Percentiles rank a stretch among this genome's conserved stretches.
Evolutionary conservation across 2,888 invertebrate genomes (phyloP).

Genomic region (Xanthostigma xanthostigma): DNA sequence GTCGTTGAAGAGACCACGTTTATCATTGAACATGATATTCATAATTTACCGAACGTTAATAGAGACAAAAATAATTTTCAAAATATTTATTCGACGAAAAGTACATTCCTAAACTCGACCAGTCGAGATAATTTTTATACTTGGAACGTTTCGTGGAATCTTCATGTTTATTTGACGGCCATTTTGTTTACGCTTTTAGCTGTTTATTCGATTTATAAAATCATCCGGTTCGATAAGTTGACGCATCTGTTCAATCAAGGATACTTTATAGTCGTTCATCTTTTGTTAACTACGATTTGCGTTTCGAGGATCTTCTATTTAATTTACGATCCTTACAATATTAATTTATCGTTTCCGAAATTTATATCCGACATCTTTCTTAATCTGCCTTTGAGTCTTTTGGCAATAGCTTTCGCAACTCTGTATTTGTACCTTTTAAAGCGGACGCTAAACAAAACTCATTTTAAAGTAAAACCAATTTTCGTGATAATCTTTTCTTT

Average conservation of each 20-base stretch:
- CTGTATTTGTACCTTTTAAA: conserved; percentile 72
- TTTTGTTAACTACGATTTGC: conserved; percentile 69
- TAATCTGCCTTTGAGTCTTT: conserved; percentile 71
- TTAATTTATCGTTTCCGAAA: conserved; percentile 59
- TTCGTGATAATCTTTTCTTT: conserved; percentile 65
- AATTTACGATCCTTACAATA: conserved; percentile 84
- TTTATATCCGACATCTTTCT: conserved; percentile 69
- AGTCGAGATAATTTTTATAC: conserved; percentile 28
- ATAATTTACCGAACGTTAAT: conserved; percentile 44
- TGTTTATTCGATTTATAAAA: conserved; percentile 70
- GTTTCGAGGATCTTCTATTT: conserved; percentile 71
- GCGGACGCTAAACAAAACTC: conserved; percentile 45
- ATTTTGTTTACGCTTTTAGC: conserved; percentile 72
- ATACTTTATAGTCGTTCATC: conserved; percentile 74
- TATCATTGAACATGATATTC: conserved; percentile 25
- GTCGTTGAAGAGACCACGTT: conserved; percentile 24
- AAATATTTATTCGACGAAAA: conserved; percentile 2
- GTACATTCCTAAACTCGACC: conserved; percentile 22
- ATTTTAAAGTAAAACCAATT: conserved; percentile 63
- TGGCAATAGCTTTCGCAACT: conserved; percentile 80
- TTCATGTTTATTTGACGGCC: conserved; percentile 79
- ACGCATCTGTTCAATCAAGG: conserved; percentile 76
- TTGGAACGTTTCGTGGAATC: conserved; percentile 80
- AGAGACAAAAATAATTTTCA: conserved; percentile 13
- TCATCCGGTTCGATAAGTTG: conserved; percentile 72